Conservation (phyloP, 2,113 vertebrate species). For the Camelus bactrianus region DNA sequence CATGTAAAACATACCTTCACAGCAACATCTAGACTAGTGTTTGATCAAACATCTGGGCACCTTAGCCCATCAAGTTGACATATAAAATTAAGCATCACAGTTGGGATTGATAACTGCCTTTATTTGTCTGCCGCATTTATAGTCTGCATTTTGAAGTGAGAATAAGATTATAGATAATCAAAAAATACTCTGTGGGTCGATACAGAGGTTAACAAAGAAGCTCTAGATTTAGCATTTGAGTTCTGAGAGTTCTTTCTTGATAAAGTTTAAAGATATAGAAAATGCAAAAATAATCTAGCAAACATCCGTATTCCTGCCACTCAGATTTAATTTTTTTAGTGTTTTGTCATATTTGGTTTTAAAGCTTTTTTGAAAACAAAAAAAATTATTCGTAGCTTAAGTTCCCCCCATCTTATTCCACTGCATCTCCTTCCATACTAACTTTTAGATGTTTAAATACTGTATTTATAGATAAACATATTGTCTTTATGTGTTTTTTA, state of each 20-base stretch:
- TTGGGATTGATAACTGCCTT: background rate
- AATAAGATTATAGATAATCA: background rate
- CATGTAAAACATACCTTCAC: background rate
- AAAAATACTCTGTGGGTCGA: background rate
- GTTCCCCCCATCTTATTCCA: background rate
- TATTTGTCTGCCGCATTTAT: background rate
- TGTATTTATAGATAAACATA: background rate
- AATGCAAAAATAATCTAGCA: background rate
- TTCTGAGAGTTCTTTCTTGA: background rate
- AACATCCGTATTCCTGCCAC: background rate
- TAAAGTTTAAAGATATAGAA: background rate
- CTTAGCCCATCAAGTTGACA: background rate
- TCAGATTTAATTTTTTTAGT: background rate
- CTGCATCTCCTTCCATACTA: background rate
- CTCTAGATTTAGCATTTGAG: background rate
- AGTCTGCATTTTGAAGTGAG: background rate
- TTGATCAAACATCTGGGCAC: background rate
- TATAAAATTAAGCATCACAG: background rate
- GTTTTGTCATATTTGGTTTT: background rate
- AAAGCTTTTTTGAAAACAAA: conserved; percentile 14
- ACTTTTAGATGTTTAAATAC: conserved; percentile 4
- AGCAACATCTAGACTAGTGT: background rate
- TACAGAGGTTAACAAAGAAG: conserved; percentile 5
- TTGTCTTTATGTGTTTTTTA: background rate
- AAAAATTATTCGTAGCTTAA: background rate